Conservation (phyloP, 2,797 vertebrate genomes). For the Myotis planiceps region DNA sequence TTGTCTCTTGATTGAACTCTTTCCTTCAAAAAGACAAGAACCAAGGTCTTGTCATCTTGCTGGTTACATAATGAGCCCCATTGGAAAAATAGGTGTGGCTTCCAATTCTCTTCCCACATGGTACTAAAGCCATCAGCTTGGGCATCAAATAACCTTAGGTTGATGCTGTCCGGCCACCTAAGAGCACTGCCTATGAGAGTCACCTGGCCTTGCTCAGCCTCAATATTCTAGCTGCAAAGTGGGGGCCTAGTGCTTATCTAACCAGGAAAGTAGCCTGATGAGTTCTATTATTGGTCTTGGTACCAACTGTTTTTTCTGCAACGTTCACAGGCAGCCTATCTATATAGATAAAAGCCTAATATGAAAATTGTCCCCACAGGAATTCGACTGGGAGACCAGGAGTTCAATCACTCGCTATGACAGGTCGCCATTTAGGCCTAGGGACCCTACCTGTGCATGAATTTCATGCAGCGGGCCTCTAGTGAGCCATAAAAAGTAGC, state of each 20-base stretch:
- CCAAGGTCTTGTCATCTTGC: too few species aligned
- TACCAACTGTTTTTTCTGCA: not conserved
- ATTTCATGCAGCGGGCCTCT: too few species aligned
- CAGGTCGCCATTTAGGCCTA: too few species aligned
- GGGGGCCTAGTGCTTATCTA: rapidly evolving
- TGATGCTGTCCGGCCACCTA: not conserved
- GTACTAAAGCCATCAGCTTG: not conserved
- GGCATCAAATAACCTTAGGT: not conserved
- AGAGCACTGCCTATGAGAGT: not conserved
- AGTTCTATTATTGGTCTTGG: not conserved
- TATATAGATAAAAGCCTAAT: too few species aligned
- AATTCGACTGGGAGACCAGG: too few species aligned
- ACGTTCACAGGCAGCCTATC: not conserved
- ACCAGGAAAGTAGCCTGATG: not conserved
- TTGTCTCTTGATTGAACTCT: too few species aligned
- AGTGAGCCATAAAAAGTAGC: not conserved
- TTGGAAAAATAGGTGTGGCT: not conserved
- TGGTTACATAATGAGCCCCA: not conserved
- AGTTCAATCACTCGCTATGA: too few species aligned
- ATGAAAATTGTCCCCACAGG: too few species aligned
- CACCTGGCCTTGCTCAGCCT: not conserved
- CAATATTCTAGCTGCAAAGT: not conserved
- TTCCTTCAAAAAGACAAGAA: too few species aligned
- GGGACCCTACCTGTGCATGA: too few species aligned
- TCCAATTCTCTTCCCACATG: not conserved